Base-by-base conservation (phyloP, 2,113 vertebrate species). In the Notarius lentiginosus region DNA sequence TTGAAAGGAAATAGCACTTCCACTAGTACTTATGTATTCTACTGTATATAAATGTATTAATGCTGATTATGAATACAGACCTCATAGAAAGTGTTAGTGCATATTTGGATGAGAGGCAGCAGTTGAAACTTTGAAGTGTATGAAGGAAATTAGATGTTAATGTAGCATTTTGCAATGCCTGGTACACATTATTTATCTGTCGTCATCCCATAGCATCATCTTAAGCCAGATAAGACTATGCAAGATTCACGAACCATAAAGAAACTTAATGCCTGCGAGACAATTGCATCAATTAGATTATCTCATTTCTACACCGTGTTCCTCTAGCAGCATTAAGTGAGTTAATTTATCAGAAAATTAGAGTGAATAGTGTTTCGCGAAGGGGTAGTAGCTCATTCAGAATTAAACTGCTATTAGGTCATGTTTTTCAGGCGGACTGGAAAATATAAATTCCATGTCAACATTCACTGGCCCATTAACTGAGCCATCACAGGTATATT, bases 291-390 rank as follows among this genome's bases (percentile, higher is more conserved):
- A 77, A 34, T 79, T 85, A 85, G 15, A 65, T 77, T 60, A 76
- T 84, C 83, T 75, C 30, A 10, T 76, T 47, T 61, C 90, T 89
- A 89, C 83, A 86, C 86, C 79, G 60, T 84, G 73, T 6, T 12
- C 65, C 85, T 75, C 83, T 90, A 58, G 75, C 47, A 27, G 75
- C 18, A 72, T 14, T 70, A 70, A 66, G 24, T 85, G 73, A 85
- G 60, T 79, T 77, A 47, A 85, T 85, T 85, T 53, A 66, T 86
- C 84, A 79, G 84, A 66, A 86, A 86, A 80, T 80, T 51, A 56
- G n/a, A 34, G 27, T 22, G 73, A 79, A 85, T 30, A 53, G 56
- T 79, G 73, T 76, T 75, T 75, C 5, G 61, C 80, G 24, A 82
- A 82, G 60, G 80, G 22, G 11, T 41, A 82, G 34, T 58, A 82